Evolutionary conservation across 2,797 vertebrate species (phyloP), one percentile per base, ranked within the genome.

Genomic region (Champsocephalus esox): DNA sequence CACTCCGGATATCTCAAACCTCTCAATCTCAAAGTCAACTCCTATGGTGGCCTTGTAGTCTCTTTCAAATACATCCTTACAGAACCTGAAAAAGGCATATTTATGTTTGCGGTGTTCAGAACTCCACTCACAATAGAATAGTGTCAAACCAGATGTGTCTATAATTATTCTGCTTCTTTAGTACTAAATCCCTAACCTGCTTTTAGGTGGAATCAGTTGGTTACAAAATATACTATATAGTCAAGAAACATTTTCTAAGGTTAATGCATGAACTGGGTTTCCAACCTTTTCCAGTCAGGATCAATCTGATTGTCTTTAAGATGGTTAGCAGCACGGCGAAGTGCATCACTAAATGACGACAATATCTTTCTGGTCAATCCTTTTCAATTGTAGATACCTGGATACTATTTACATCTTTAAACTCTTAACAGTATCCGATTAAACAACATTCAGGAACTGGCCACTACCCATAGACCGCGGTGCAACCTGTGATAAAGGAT

Each of bases 31-130:
- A 87, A 99, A 99, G 92, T 98, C 97, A 9, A 97, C 97, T 12
- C 97, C 97, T 0, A 97, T 97, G 9, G 97, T 99, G 1, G 97
- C 97, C 88, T 99, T 98, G 84, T 98, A 98, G 87, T 97, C 94
- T 44, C 94, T 93, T 78, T 96, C 95, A 88, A 99, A 98, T n/a
- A 82, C 86, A 51, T 96, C 94, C 88, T 97, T 97, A 90, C 97
- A 98, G 88, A 99, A 98, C 83, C 97, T 98, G 85, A 3, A 80
- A 73, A 67, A 61, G 75, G 11, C 28, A 75, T 6, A 43, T 38
- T 66, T 21, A 2, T 51, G 60, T 69, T 34, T 64, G 21, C n/a
- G 2, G 9, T 41, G 16, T 38, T 70, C 14, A 70, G 9, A 59
- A n/a, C 8, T 9, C 8, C 34, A 38, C 34, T 38, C 34, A 9